Evolutionary conservation across 2,797 vertebrate species (phyloP).

Genomic region (Acropternis orthonyx): DNA sequence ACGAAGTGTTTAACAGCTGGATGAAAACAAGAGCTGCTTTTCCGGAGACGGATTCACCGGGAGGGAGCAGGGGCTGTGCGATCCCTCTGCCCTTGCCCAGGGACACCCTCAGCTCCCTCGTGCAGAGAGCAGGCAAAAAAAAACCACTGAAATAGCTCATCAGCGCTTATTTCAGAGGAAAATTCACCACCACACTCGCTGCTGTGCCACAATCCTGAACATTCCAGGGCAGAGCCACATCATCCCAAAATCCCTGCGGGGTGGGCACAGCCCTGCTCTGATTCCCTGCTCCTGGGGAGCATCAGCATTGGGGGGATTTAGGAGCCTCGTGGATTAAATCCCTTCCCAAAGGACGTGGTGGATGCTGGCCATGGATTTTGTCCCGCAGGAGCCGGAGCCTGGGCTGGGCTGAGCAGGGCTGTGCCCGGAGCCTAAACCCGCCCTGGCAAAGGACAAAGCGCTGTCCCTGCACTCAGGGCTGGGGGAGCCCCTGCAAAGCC

Average conservation of each 20-base stretch:
- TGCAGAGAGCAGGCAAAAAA: fast-evolving
- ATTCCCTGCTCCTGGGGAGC: background rate
- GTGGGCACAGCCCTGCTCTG: background rate
- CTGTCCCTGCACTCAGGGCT: background rate
- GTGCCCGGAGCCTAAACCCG: background rate
- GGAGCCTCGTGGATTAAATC: background rate
- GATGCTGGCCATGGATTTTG: background rate
- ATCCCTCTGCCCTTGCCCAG: background rate
- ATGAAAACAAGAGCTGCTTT: background rate
- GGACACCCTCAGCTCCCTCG: fast-evolving
- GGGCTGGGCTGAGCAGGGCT: background rate
- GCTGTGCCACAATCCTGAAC: background rate
- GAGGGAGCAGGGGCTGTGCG: background rate
- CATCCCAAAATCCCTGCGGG: fast-evolving
- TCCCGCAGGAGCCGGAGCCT: fast-evolving
- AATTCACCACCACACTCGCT: fast-evolving
- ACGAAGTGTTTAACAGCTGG: background rate
- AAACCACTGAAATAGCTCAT: background rate
- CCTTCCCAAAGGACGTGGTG: background rate
- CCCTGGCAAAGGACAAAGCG: background rate
- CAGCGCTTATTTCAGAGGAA: background rate
- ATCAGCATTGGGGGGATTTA: fast-evolving
- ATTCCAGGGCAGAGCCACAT: fast-evolving
- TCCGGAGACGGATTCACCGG: background rate
- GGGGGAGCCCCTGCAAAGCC: background rate